Evolutionary conservation across 2,888 invertebrate species (phyloP), one percentile per base, ranked within the genome.

Genomic region (Dexiosoma caninum): DNA sequence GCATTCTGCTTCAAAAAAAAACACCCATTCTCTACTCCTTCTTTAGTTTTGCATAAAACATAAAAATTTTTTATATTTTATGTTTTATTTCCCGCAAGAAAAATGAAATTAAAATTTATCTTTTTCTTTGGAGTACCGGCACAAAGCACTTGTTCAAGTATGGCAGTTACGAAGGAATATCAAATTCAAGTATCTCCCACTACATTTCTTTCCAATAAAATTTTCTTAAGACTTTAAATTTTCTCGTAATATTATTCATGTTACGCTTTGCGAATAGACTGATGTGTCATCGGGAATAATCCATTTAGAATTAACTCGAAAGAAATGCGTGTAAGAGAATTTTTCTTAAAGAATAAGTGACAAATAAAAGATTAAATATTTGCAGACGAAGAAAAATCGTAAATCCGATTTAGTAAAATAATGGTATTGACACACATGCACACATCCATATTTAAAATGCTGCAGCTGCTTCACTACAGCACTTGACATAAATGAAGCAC

Each of bases 71-170:
- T 55, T 60, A 51, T 60, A 59, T 53, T 42, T 53, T 64, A n/a
- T n/a, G 32, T 32, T 72, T 37, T 49, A 62, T 62, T 72, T 75
- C 66, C 60, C 59, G 60, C 67, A 76, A 74, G 72, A 46, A 44
- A 55, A 64, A 74, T 64, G 55, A 27, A 60, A 62, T 69, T 62
- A 69, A 44, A 53, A 14, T 60, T 53, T n/a, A 37, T 57, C 6
- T 27, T 60, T 62, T 53, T 42, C 40, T 57, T 46, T 74, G 44
- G 23, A 60, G 21, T n/a, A 21, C 14, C 27, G 19, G n/a, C n/a
- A n/a, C 21, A 37, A 46, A 49, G 21, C 55, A 30, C 4, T 19
- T 55, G 27, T 35, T 51, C 37, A 14, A 37, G 37, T 37, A 35
- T 21, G 35, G 32, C 14, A 40, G 16, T 67, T 42, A 35, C 23